Conservation (phyloP, 1,140 invertebrate genomes). For the Camponotus pennsylvanicus region DNA sequence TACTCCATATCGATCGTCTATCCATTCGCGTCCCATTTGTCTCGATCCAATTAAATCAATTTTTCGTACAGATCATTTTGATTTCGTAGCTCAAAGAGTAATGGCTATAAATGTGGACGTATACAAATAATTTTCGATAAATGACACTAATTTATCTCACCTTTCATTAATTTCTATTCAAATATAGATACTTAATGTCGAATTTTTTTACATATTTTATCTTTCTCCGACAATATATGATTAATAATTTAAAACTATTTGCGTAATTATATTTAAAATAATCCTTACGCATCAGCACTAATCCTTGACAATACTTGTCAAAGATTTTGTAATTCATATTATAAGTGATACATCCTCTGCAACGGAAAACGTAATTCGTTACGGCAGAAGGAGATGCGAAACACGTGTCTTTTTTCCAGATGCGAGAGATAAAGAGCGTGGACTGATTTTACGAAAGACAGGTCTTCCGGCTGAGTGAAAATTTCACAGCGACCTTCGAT, state of each 20-base stretch:
- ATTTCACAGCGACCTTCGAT: slow-evolving; percentile 28
- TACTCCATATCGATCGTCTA: slow-evolving; percentile 71
- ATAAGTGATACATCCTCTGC: too few relatives aligned
- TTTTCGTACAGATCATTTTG: neutral
- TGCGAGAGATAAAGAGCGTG: slow-evolving; percentile 4
- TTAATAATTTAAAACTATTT: neutral
- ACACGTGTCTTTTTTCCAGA: slow-evolving; percentile 8
- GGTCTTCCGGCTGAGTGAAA: slow-evolving; percentile 60
- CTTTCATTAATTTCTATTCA: neutral
- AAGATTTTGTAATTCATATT: neutral
- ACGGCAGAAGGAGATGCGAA: slow-evolving; percentile 11
- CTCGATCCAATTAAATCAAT: neutral
- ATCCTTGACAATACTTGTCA: neutral
- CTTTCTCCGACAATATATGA: neutral
- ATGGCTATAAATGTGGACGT: neutral
- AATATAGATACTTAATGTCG: neutral
- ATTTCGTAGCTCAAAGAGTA: neutral
- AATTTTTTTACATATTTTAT: slow-evolving; percentile 12
- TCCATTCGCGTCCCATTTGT: neutral
- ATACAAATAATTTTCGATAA: neutral
- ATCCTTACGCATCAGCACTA: neutral
- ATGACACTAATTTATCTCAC: neutral
- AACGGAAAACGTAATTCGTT: neutral
- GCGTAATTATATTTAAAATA: neutral
- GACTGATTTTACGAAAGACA: slow-evolving; percentile 34